A percentile compares a stretch with the other conserved stretches of the same genome.
Conservation (phyloP, 2,888 invertebrate species). For the Dromius quadrimaculatus region DNA sequence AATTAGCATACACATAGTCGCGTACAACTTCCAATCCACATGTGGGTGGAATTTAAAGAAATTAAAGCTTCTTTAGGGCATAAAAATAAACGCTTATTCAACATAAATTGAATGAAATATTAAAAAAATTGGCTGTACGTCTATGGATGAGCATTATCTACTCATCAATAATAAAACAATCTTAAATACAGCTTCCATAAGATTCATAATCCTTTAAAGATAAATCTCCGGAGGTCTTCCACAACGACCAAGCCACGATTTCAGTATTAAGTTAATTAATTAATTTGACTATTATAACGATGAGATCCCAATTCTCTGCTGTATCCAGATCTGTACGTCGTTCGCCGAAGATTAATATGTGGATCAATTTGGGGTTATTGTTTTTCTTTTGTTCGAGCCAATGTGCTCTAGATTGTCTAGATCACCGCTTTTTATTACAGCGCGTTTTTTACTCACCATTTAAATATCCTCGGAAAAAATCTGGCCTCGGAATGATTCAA, state of each 20-base stretch:
- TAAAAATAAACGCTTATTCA: neutral
- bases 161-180: conserved; percentile 30
- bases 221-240: neutral
- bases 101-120: neutral
- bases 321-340: conserved; percentile 45
- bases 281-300: conserved; percentile 58
- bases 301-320: conserved; percentile 59
- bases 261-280: conserved; percentile 58
- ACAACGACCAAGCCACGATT: conserved; percentile 38
- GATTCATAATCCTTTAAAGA: conserved; percentile 4
- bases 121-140: conserved; percentile 5
- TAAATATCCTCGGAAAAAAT: conserved; percentile 36
- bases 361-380: conserved; percentile 41
- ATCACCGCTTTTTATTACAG: conserved; percentile 19
- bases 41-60: no score
- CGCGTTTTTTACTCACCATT: conserved; percentile 27
- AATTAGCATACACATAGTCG: conserved; percentile 47
- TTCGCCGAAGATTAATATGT: conserved; percentile 43
- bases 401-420: conserved; percentile 22
- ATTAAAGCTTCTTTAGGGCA: no score
- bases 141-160: conserved; percentile 10
- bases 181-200: conserved; percentile 12
- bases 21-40: no score
- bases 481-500: conserved; percentile 35
- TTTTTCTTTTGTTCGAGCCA: conserved; percentile 42